Evolutionary conservation across 1,140 invertebrate species (phyloP).

Genomic region (Cyclina sinensis): DNA sequence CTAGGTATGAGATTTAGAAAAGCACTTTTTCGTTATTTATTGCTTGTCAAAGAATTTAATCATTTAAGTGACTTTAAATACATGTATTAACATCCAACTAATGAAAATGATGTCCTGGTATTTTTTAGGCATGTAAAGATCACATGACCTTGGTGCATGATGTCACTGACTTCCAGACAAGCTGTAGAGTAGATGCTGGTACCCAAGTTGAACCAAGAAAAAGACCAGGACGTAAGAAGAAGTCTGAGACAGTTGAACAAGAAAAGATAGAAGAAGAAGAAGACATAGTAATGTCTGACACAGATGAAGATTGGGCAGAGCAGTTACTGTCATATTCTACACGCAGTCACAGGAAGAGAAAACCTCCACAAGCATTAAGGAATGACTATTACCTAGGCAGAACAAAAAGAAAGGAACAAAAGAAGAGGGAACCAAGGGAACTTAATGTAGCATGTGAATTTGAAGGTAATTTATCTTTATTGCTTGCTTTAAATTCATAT

Average conservation of each 20-base stretch:
- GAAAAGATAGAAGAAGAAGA: slow-evolving; percentile 19
- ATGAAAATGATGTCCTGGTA: no score
- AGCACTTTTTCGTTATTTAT: no score
- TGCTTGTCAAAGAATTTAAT: no score
- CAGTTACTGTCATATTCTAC: slow-evolving; percentile 31
- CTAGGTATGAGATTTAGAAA: no score
- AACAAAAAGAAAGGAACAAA: slow-evolving; percentile 41
- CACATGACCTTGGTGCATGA: slow-evolving; percentile 78
- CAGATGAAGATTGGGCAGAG: slow-evolving; percentile 64
- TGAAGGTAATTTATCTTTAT: no score
- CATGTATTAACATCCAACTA: no score
- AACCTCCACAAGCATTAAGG: slow-evolving; percentile 73
- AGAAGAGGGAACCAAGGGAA: slow-evolving; percentile 14
- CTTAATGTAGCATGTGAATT: slow-evolving; percentile 25
- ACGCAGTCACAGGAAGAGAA: slow-evolving; percentile 55
- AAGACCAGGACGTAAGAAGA: slow-evolving; percentile 71
- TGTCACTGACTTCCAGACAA: slow-evolving; percentile 12
- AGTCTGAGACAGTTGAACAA: slow-evolving; percentile 35
- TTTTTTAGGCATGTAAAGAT: slow-evolving; percentile 74
- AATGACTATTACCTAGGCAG: slow-evolving; percentile 75
- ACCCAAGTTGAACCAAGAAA: slow-evolving; percentile 69
- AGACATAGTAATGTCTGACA: slow-evolving; percentile 31
- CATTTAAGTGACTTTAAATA: no score
- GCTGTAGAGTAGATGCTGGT: slow-evolving; percentile 62
- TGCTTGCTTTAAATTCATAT: no score